Evolutionary conservation across 2,113 vertebrate genomes (phyloP), one percentile per base, ranked within the genome.

Genomic region (Hypanus sabinus): DNA sequence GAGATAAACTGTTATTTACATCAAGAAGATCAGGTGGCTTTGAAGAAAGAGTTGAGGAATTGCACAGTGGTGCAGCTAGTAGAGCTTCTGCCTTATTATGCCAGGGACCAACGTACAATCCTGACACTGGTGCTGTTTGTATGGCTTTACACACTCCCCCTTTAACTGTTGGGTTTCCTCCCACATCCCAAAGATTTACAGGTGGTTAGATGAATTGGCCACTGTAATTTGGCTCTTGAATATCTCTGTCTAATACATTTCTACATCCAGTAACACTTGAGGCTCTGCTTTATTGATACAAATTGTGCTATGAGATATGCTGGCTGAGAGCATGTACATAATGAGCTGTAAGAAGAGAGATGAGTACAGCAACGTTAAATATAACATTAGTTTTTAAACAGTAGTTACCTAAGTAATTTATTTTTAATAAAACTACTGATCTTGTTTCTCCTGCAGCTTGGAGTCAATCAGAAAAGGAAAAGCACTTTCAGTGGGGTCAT

Each of bases 351-450:
- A 62, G 12, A 14, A 88, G 30, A n/a, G 57, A 16, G 57, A 33
- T 60, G 55, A 60, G 27, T 30, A 8, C 81, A 60, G 55, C 46
- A 30, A 5, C 4, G n/a, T 88, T n/a, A 88, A 16, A 88, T 18
- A 62, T n/a, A 62, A 16, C 79, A 36, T 81, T 55, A 27, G 81
- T 90, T 90, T 33, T 18, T 65, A 90, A 65, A 46, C 57, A 0
- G 90, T 38, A 22, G 91, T 93, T 93, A 75, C 38, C 30, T 1
- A 30, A 75, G 70, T 27, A 7, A 46, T 93, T 93, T 16, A 9
- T 92, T 93, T 93, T 65, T 65, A 90, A 90, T 33, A 68, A 33
- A 90, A 68, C 20, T 73, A 70, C 65, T 93, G 91, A 73, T 93
- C 20, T 70, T 33, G 36, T 73, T 93, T 93, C 10, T 46, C 91